Percentiles rank a stretch among this genome's conserved stretches.
These are phyloP conservation scores for Rhinoptilus africanus DNA, from an alignment of 2,113 vertebrate genomes.

Conservation along the genomic window DNA sequence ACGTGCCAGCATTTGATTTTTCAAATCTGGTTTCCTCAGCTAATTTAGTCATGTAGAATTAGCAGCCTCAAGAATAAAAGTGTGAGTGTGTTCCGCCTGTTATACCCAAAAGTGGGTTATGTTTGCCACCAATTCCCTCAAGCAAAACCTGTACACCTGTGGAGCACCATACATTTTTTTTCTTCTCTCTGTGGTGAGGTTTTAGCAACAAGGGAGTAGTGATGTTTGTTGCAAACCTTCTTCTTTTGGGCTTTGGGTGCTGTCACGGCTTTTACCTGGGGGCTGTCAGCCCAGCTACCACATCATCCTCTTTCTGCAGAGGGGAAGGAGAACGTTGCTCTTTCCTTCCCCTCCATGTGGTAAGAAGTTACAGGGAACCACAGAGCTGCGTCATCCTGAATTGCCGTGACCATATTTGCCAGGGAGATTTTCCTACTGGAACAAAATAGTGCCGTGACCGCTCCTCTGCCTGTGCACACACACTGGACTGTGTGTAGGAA, in stretches of 20 bases:
- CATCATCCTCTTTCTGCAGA: not conserved
- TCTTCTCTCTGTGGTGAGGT: not conserved
- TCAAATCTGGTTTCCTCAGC: not conserved
- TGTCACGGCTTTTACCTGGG: not conserved
- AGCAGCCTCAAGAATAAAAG: not conserved
- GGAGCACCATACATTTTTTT: not conserved
- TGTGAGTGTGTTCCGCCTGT: not conserved
- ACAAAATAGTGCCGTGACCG: not conserved
- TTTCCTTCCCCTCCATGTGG: not conserved
- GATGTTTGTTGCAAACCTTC: not conserved
- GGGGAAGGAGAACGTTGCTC: not conserved
- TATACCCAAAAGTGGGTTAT: not conserved
- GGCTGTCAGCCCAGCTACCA: not conserved
- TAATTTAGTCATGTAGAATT: not conserved
- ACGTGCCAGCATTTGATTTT: not conserved
- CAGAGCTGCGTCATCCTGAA: not conserved
- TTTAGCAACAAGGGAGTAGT: not conserved
- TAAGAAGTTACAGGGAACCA: not conserved
- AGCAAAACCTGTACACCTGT: not conserved
- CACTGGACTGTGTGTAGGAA: not conserved
- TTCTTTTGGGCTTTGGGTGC: not conserved
- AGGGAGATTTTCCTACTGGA: not conserved
- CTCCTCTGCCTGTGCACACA: fast-evolving
- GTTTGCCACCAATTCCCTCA: not conserved
- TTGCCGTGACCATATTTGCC: not conserved